phyloP scores from a whole-genome alignment of 1,140 invertebrate genomes.

The Telenomus remus region DNA sequence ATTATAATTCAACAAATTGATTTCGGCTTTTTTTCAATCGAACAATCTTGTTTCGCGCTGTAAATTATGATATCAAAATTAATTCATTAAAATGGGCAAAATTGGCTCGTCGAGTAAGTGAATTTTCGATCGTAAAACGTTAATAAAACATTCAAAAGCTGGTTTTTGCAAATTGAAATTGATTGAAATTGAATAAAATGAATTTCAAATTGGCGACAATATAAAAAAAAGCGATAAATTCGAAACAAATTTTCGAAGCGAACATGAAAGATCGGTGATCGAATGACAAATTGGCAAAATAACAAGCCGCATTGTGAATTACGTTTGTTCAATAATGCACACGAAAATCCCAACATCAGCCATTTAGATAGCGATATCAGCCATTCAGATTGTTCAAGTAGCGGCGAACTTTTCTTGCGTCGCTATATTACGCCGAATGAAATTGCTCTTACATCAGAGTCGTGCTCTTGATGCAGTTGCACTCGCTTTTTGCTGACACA shows the following conservation, averaged over 20 bases:
- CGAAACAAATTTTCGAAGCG: no score
- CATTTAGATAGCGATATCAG: conserved; percentile 52
- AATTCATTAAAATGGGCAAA: no score
- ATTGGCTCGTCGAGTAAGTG: no score
- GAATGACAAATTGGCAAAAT: conserved; percentile 26
- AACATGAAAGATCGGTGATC: not conserved
- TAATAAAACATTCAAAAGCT: no score
- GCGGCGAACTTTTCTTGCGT: conserved; percentile 39
- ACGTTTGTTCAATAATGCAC: conserved; percentile 7
- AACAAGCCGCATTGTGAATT: conserved; percentile 30
- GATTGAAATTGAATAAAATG: no score
- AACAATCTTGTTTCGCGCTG: no score
- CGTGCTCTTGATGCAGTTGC: conserved; percentile 31
- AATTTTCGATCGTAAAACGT: no score
- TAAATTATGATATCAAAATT: no score
- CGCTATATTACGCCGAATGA: conserved; percentile 36
- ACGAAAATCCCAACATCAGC: conserved; percentile 37
- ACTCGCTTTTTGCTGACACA: conserved; percentile 20
- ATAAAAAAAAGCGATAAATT: no score
- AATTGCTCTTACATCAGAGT: conserved; percentile 50
- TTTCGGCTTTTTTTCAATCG: no score
- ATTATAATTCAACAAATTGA: conserved; percentile 34
- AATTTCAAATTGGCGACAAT: no score
- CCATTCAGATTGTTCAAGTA: conserved; percentile 46
- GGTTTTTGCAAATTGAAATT: no score